These are phyloP conservation scores for Tribolium freemani DNA, from an alignment of 2,888 invertebrate species.

Conservation along the genomic window DNA sequence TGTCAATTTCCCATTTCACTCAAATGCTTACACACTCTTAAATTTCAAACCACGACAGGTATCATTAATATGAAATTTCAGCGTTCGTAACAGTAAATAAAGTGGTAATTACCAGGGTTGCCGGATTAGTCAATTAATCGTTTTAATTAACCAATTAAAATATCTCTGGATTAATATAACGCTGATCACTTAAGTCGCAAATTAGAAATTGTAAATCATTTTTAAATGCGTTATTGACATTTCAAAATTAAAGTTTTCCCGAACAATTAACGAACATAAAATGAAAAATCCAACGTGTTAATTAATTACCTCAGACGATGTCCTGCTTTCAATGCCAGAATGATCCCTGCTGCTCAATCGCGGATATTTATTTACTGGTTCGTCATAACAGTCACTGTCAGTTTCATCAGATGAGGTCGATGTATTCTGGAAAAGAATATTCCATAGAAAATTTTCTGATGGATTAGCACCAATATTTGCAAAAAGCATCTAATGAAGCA, in stretches of 20 bases:
- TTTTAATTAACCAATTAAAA: not conserved
- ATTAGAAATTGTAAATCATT: no score
- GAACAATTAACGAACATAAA: not conserved
- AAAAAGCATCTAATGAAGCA: conserved; percentile 1
- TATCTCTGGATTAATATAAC: not conserved
- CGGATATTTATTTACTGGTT: conserved; percentile 83
- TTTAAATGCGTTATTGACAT: no score
- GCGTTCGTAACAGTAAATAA: not conserved
- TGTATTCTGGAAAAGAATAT: conserved; percentile 71
- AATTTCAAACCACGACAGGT: not conserved
- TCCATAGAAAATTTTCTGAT: not conserved
- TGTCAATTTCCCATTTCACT: not conserved
- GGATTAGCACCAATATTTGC: conserved; percentile 7
- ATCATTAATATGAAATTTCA: not conserved
- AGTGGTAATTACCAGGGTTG: not conserved
- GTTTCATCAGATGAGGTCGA: conserved; percentile 68
- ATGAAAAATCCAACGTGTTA: not conserved
- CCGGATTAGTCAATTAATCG: not conserved
- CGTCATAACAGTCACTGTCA: conserved; percentile 80
- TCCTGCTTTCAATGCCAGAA: conserved; percentile 6
- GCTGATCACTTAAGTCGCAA: not conserved
- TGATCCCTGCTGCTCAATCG: conserved; percentile 69
- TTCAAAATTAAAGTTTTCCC: no score
- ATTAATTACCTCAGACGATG: conserved; percentile 49
- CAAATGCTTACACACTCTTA: not conserved